phyloP scores from a whole-genome alignment of 2,113 vertebrate genomes.

The Sceloporus tristichus region DNA sequence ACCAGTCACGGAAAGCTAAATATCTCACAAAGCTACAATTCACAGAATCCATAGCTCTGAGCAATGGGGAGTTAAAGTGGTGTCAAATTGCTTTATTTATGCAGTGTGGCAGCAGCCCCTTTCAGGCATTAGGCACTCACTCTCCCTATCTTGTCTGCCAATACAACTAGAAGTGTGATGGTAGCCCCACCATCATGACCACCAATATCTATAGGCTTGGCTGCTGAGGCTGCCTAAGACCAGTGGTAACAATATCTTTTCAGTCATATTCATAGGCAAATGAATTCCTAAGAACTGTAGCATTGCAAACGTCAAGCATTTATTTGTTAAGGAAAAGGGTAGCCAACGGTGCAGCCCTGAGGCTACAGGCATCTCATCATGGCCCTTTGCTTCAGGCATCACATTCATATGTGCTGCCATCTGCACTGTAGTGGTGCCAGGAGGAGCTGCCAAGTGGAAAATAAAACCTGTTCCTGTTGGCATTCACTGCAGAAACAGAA shows the following conservation, averaged over 20 bases:
- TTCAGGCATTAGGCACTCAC: not conserved
- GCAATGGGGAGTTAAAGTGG: no score
- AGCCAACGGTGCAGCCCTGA: conserved; percentile 25
- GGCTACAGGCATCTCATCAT: conserved; percentile 1
- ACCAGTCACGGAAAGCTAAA: no score
- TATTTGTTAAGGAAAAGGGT: conserved; percentile 11
- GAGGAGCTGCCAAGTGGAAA: conserved; percentile 16
- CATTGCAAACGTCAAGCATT: not conserved
- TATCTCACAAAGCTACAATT: no score
- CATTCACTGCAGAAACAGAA: conserved; percentile 6
- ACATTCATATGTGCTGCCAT: not conserved
- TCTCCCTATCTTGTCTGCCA: not conserved
- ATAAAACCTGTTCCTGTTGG: conserved; percentile 32
- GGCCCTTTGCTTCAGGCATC: conserved; percentile 6
- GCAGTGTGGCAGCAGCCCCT: no score
- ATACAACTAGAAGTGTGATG: not conserved
- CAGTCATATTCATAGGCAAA: conserved; percentile 19
- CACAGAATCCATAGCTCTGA: no score
- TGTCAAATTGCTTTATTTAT: no score
- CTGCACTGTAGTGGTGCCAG: conserved; percentile 14
- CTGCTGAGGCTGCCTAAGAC: conserved; percentile 21
- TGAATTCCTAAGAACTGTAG: not conserved
- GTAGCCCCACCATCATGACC: not conserved
- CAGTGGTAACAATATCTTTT: not conserved
- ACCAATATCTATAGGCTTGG: not conserved